Base-by-base conservation (phyloP, 2,888 invertebrate species). In the Nipponacmea schrenckii region DNA sequence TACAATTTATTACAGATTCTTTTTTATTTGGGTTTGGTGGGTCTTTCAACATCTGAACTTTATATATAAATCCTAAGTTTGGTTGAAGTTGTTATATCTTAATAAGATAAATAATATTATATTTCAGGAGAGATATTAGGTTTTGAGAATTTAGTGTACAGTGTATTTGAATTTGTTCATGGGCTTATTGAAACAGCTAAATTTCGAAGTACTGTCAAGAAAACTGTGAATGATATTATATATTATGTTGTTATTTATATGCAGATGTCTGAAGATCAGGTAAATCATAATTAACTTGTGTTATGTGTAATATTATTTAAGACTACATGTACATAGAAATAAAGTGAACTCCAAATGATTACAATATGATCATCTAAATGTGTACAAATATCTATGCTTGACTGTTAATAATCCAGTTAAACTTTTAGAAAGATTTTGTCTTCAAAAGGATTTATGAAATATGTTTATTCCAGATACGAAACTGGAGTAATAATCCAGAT, bases 241-340 rank as follows among this genome's bases (percentile, higher is more conserved):
- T 93, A 93, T 81, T 93, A 93, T 74, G 89, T 92, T 65, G 91
- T 93, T 68, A 90, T 93, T 24, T 93, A 93, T 80, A 93, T 93
- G 90, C 93, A 93, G 89, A 92, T 93, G 71, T 92, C 93, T 0
- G 92, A 93, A 77, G 93, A 93, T 75, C 93, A 93, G 88, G 90
- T 91, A 70, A 69, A 69, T 62, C 39, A 62, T 62, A 17, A 26
- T 31, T n/a, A 44, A 39, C 44, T 63, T 62, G 31, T 27, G 20
- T 12, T 69, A 45, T 66, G 39, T n/a, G 39, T 46, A 10, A 67
- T 5, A 20, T 17, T 24, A 5, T 39, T 24, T 24, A n/a, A n/a
- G 14, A n/a, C 17, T 7, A 15, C 1, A 20, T 24, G 14, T n/a
- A 64, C 10, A 1, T 39, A 39, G 39, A 39, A 39, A 5, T 39